Base-by-base conservation (phyloP, 1,140 invertebrate species). In the Trichonephila inaurata region DNA sequence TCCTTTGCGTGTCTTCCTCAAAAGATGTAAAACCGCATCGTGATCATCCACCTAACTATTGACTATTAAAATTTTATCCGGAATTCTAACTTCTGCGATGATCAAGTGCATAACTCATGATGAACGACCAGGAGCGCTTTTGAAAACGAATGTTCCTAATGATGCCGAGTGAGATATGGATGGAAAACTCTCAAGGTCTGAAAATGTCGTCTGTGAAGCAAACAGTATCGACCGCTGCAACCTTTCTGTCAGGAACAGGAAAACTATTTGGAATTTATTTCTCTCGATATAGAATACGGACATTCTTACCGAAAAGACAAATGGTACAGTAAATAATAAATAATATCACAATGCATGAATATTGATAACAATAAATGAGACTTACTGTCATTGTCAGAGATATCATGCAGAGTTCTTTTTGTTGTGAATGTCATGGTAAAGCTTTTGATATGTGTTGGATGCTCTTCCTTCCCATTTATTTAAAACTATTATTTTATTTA, bases 241-340 rank as follows among this genome's bases (percentile, higher is more conserved):
- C 44, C 82, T 83, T 51, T 83, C 82, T 83, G 82, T 60, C 82
- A 83, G 21, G 19, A 14, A n/a, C 82, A 83, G 82, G 72, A n/a
- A 83, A 82, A 83, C 82, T 83, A 24, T 83, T 83, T 83, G 44
- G 21, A 83, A 83, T 83, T 83, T 83, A 83, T 83, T 83, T 83
- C 82, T 83, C 51, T 83, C 82, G 24, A 60, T 83, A 60, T 7
- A 10, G 21, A 51, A 51, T 58, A 28, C 7, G 51, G 82, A 16
- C 82, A 58, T 83, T 51, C 82, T 83, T 24, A 60, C 21, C 21
- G 82, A 83, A 58, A 51, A 83, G 82, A 83, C 82, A 83, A 83
- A 83, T 83, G 44, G 51, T 60, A 14, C 19, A 58, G 82, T 83
- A 83, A 58, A 83, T 58, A 83, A 83, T 83, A 83, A 83, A 83